Conservation (phyloP, 2,888 invertebrate genomes). For the Lepidochitona cinerea region DNA sequence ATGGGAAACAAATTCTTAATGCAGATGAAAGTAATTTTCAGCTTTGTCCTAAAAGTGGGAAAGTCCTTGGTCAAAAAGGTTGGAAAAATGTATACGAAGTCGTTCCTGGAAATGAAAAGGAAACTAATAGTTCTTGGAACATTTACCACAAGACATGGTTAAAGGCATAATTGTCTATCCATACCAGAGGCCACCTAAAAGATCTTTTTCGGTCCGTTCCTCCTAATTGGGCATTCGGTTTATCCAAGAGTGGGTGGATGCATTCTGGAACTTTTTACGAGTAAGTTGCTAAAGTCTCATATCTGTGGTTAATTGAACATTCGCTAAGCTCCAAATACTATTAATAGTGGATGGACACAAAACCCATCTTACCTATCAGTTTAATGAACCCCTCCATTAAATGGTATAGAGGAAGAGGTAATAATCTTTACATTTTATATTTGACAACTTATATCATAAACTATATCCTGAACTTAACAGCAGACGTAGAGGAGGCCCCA, state of each 20-base stretch:
- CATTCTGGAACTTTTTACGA: not conserved
- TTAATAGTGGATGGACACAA: not conserved
- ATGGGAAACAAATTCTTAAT: too few species aligned
- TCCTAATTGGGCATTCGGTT: not conserved
- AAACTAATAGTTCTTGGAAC: not conserved
- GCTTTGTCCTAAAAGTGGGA: constrained; percentile 2
- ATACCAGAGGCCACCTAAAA: not conserved
- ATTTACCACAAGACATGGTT: not conserved
- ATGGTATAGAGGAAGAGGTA: too few species aligned
- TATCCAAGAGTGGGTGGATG: not conserved
- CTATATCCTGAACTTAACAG: too few species aligned
- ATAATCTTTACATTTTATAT: too few species aligned
- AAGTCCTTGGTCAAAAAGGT: too few species aligned
- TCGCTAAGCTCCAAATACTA: not conserved
- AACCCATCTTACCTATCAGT: too few species aligned
- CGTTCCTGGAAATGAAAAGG: constrained; percentile 8
- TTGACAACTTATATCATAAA: too few species aligned
- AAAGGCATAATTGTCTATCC: not conserved
- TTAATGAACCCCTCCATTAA: too few species aligned
- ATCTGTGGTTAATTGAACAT: not conserved
- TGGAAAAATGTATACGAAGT: constrained; percentile 16
- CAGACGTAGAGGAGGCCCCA: too few species aligned
- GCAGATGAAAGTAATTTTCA: not conserved
- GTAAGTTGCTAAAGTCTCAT: not conserved
- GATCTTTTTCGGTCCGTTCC: not conserved